Evolutionary conservation across 2,888 invertebrate species (phyloP).

Genomic region (Venustoraphidia nigricollis): DNA sequence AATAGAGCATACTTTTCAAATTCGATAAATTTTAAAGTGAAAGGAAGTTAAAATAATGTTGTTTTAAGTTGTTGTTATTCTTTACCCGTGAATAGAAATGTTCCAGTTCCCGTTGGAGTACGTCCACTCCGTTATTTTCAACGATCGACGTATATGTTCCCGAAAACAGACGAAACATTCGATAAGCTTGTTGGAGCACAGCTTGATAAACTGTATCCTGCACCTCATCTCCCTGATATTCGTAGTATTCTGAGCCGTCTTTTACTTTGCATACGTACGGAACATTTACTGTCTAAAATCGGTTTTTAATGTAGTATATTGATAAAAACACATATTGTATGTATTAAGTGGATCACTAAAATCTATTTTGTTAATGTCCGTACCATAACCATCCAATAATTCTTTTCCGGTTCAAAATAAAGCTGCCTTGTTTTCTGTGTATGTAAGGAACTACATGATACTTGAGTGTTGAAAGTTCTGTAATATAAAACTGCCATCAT

Average conservation of each 20-base stretch:
- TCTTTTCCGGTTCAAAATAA: conserved; percentile 73
- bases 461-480: conserved; percentile 68
- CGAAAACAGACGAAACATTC: conserved; percentile 73
- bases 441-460: conserved; percentile 69
- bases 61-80: conserved; percentile 9
- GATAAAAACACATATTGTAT: background rate
- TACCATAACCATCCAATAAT: conserved; percentile 88
- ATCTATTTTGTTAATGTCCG: conserved; percentile 10
- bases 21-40: background rate
- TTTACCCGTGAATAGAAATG: conserved; percentile 64
- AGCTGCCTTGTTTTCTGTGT: conserved; percentile 81
- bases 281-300: conserved; percentile 55
- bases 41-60: background rate
- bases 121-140: conserved; percentile 32
- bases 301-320: background rate
- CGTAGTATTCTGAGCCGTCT: conserved; percentile 51
- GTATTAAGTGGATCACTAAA: background rate
- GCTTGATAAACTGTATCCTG: conserved; percentile 59
- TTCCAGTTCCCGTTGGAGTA: conserved; percentile 55
- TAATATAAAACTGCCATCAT: conserved; percentile 19
- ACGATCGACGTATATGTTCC: conserved; percentile 57
- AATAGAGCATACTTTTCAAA: background rate
- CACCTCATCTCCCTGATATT: conserved; percentile 70
- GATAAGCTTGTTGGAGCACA: conserved; percentile 59
- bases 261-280: conserved; percentile 56